A percentile compares a stretch with the other conserved stretches of the same genome.
Evolutionary conservation across 1,140 invertebrate species (phyloP).

Genomic region (Zaprionus inermis): DNA sequence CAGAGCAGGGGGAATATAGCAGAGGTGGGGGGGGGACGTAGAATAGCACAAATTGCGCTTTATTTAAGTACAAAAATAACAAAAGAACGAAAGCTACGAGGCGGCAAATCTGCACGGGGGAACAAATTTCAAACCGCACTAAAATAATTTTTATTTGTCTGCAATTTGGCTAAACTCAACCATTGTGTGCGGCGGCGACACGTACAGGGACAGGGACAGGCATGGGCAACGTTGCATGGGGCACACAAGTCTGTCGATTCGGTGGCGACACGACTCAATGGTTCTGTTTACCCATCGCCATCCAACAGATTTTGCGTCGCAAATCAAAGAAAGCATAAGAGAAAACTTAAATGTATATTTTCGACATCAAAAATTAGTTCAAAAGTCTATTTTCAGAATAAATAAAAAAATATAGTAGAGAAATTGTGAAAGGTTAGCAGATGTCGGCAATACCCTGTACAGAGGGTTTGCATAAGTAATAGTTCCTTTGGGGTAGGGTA

Average conservation of each 20-base stretch:
- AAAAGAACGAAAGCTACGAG: constrained; percentile 39
- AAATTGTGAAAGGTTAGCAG: too few species aligned
- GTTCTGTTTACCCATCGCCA: constrained; percentile 67
- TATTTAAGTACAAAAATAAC: constrained; percentile 81
- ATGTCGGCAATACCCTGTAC: not conserved
- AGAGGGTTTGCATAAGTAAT: too few species aligned
- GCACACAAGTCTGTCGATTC: not conserved
- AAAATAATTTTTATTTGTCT: constrained; percentile 52
- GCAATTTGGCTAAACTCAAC: constrained; percentile 62
- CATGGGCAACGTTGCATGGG: constrained; percentile 4
- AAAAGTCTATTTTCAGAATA: constrained; percentile 24
- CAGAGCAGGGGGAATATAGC: constrained; percentile 11
- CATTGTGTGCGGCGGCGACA: constrained; percentile 51
- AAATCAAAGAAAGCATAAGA: constrained; percentile 49
- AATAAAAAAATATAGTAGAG: not conserved
- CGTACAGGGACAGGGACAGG: too few species aligned
- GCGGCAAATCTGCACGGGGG: constrained; percentile 23
- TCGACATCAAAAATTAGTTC: constrained; percentile 37
- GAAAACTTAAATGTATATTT: constrained; percentile 32
- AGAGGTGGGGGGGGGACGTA: not conserved
- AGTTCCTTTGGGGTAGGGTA: constrained; percentile 9
- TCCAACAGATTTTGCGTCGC: constrained; percentile 74
- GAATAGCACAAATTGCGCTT: constrained; percentile 68
- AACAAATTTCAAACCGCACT: constrained; percentile 70
- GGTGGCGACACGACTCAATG: constrained; percentile 40